A percentile compares a stretch with the other conserved stretches of the same genome.
Evolutionary conservation across 1,140 invertebrate species (phyloP).

Genomic region (Zaprionus nigranus): DNA sequence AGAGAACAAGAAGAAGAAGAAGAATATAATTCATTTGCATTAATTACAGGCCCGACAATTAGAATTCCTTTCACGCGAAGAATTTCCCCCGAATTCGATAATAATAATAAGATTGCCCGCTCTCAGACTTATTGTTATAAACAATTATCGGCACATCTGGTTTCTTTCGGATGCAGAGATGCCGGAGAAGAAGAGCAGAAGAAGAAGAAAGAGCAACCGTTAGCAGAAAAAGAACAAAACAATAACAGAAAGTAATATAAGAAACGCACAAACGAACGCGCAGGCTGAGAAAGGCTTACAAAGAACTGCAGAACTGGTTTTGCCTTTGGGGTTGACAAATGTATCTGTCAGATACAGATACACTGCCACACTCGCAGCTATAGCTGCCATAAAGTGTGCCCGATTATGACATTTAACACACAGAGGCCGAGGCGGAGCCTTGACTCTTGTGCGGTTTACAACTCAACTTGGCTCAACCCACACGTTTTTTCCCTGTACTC

Average conservation of each 20-base stretch:
- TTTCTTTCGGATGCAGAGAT: slow-evolving; percentile 9
- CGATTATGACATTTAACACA: slow-evolving; percentile 33
- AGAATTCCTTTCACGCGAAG: slow-evolving; percentile 20
- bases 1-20: not conserved
- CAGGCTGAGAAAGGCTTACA: slow-evolving; percentile 36
- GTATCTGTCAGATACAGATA: slow-evolving; percentile 43
- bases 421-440: slow-evolving; percentile 36
- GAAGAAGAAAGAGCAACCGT: slow-evolving; percentile 8
- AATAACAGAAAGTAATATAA: slow-evolving; percentile 1
- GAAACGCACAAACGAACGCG: not conserved
- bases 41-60: slow-evolving; percentile 33
- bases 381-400: slow-evolving; percentile 20
- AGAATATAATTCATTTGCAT: slow-evolving; percentile 35
- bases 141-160: slow-evolving; percentile 56
- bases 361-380: not conserved
- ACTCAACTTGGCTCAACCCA: slow-evolving; percentile 28
- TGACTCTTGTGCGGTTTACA: slow-evolving; percentile 59
- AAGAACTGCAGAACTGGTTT: slow-evolving; percentile 41
- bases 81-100: slow-evolving; percentile 32
- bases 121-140: slow-evolving; percentile 44
- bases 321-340: slow-evolving; percentile 35
- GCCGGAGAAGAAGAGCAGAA: not conserved
- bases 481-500: slow-evolving; percentile 24
- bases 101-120: slow-evolving; percentile 6
- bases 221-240: slow-evolving; percentile 20